Conservation (phyloP, 2,113 vertebrate genomes). For the Oncorhynchus clarkii region DNA sequence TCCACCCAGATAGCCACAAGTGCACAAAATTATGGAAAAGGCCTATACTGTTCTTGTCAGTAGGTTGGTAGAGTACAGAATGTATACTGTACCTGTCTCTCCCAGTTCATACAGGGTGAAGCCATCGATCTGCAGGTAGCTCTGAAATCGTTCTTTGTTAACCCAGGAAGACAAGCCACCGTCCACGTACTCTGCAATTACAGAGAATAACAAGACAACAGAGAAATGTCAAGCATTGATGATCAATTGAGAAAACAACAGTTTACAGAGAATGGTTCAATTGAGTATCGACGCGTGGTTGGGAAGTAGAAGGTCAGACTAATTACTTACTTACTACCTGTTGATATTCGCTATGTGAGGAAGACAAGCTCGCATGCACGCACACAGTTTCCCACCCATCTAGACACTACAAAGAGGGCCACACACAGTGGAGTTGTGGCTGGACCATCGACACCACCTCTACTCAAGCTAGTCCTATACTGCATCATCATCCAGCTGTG, state of each 20-base stretch:
- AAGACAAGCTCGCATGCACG: constrained; percentile 5
- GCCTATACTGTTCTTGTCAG: background rate
- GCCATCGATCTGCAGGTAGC: constrained; percentile 89
- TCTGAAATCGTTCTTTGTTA: constrained; percentile 92
- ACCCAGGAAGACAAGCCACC: constrained; percentile 91
- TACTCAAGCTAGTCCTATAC: no score
- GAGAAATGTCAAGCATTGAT: constrained; percentile 22
- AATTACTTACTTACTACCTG: constrained; percentile 19
- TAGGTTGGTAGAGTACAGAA: background rate
- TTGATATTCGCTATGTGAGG: background rate
- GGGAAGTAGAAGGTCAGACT: constrained; percentile 32
- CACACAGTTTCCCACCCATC: background rate
- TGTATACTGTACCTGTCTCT: constrained; percentile 82
- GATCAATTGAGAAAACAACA: constrained; percentile 9
- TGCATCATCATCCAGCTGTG: no score
- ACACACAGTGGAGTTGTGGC: background rate
- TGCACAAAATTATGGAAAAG: background rate
- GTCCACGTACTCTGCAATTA: constrained; percentile 88
- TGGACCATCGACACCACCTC: no score
- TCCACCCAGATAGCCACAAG: background rate
- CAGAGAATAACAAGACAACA: background rate
- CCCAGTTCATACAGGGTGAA: constrained; percentile 95
- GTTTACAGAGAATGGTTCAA: constrained; percentile 29
- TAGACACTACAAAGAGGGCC: constrained; percentile 1
- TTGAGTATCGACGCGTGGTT: constrained; percentile 30